phyloP scores from a whole-genome alignment of 2,888 invertebrate genomes.

The Sphecodes monilicornis region DNA sequence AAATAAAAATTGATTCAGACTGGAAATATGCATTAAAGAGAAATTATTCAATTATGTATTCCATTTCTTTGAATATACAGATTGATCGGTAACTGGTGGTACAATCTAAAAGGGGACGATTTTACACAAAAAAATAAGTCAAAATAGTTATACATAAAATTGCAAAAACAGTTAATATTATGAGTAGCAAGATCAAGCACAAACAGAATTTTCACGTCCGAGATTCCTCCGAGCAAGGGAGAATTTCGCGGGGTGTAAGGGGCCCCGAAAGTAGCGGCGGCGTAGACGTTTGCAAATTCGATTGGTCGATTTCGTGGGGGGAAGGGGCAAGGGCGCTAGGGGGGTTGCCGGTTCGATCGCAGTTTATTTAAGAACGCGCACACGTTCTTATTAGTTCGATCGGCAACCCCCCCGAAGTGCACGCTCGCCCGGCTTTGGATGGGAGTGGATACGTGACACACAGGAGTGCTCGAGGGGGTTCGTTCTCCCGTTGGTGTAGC shows the following conservation, averaged over 20 bases:
- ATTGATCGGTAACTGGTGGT: too few species aligned
- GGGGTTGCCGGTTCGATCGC: slow-evolving; percentile 44
- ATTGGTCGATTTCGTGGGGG: slow-evolving; percentile 5
- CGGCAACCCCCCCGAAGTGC: slow-evolving; percentile 52
- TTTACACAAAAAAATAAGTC: background rate
- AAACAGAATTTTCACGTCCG: background rate
- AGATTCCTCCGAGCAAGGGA: background rate
- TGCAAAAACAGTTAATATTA: too few species aligned
- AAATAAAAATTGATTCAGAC: too few species aligned
- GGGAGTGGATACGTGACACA: slow-evolving; percentile 41
- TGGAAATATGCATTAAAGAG: too few species aligned
- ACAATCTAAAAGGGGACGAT: too few species aligned
- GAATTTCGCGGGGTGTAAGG: background rate
- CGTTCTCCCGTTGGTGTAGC: slow-evolving; percentile 39
- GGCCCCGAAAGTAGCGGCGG: background rate
- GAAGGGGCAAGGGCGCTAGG: background rate
- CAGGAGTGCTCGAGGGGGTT: slow-evolving; percentile 36
- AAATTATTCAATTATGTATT: too few species aligned
- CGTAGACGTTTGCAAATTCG: slow-evolving; percentile 9
- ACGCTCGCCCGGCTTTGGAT: slow-evolving; percentile 22
- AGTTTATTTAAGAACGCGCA: slow-evolving; percentile 63
- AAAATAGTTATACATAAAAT: background rate
- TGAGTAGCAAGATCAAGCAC: background rate
- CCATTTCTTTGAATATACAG: too few species aligned
- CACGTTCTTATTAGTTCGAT: slow-evolving; percentile 65